A percentile compares a stretch with the other conserved stretches of the same genome.
These are phyloP conservation scores for Barypeithes pellucidus DNA, from an alignment of 2,888 invertebrate genomes.

Conservation along the genomic window DNA sequence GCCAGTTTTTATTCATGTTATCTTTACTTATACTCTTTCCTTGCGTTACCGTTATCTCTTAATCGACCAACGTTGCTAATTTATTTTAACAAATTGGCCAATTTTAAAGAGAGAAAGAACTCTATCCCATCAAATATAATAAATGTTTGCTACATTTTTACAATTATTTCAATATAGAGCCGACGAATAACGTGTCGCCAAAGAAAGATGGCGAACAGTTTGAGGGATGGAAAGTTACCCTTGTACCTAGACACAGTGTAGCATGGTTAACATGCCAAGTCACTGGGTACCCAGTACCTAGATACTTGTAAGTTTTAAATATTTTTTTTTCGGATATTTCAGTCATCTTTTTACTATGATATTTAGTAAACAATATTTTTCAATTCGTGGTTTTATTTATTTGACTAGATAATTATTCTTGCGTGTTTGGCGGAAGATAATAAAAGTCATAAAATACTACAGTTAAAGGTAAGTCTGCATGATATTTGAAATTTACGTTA, in stretches of 20 bases:
- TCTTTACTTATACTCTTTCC: too few relatives aligned
- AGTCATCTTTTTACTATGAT: too few relatives aligned
- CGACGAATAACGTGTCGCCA: conserved; percentile 78
- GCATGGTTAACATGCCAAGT: conserved; percentile 79
- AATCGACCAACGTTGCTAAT: too few relatives aligned
- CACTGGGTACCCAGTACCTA: conserved; percentile 73
- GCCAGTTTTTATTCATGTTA: too few relatives aligned
- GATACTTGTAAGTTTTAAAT: conserved; percentile 62
- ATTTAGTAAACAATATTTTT: too few relatives aligned
- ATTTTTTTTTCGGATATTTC: not conserved
- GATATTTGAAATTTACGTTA: conserved; percentile 11
- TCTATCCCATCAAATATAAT: conserved; percentile 28
- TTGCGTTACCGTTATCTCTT: too few relatives aligned
- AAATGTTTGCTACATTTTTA: not conserved
- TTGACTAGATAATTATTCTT: too few relatives aligned
- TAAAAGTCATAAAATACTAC: too few relatives aligned
- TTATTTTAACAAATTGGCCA: too few relatives aligned
- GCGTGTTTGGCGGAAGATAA: too few relatives aligned
- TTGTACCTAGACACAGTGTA: conserved; percentile 72
- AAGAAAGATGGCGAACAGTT: conserved; percentile 76
- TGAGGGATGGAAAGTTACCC: conserved; percentile 76
- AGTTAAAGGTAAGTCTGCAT: conserved; percentile 28
- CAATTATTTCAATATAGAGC: conserved; percentile 65
- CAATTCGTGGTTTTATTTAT: too few relatives aligned
- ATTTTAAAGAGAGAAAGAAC: not conserved